Conservation (phyloP, 2,888 invertebrate genomes). For the Galerucella nymphaeae region DNA sequence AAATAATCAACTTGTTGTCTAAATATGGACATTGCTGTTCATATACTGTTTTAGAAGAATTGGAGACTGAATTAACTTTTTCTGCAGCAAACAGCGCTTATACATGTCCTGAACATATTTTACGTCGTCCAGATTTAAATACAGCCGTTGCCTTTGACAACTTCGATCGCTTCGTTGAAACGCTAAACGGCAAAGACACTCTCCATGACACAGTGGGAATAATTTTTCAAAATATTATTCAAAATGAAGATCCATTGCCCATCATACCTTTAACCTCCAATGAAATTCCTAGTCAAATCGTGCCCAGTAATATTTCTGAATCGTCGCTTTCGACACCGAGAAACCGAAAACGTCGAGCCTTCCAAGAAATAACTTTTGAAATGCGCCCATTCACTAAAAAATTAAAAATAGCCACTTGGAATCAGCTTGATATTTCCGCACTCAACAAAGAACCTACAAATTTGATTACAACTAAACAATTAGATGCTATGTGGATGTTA, state of each 20-base stretch:
- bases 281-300: neutral
- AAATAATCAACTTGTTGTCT: conserved; percentile 52
- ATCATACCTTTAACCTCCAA: neutral
- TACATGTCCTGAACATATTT: neutral
- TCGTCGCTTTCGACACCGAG: neutral
- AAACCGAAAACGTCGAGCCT: conserved; percentile 8
- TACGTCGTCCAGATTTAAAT: conserved; percentile 7
- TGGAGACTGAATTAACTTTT: conserved; percentile 54
- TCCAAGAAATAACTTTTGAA: conserved; percentile 6
- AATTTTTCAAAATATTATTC: no score
- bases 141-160: neutral
- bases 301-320: neutral
- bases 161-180: conserved; percentile 1
- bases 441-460: conserved; percentile 5
- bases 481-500: conserved; percentile 8
- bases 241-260: no score
- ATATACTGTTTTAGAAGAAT: conserved; percentile 48
- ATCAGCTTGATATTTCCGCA: conserved; percentile 6
- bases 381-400: conserved; percentile 6
- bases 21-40: conserved; percentile 52
- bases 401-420: conserved; percentile 9
- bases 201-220: no score
- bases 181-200: neutral
- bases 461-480: neutral
- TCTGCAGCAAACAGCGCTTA: neutral